Base-by-base conservation (phyloP, 2,888 invertebrate species). In the Acrobasis suavella region DNA sequence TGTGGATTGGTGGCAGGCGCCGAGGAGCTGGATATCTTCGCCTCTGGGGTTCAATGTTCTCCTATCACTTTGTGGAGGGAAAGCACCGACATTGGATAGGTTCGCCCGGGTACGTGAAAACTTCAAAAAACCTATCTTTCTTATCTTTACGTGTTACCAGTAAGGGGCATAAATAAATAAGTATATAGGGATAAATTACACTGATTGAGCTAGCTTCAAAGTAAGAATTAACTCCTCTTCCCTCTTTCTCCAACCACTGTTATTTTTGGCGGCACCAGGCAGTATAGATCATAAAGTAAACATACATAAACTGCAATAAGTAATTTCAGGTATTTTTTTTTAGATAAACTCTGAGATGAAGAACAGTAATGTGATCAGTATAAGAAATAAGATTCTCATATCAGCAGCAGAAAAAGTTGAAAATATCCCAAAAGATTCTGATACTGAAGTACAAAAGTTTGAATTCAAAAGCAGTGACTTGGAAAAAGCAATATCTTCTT, bases 11-110 rank as follows among this genome's bases (percentile, higher is more conserved):
- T n/a, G 12, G 22, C n/a, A 66, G 64, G 68, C 59, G 8, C 17
- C 56, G 22, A 50, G 65, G 50, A 68, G 65, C 58, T 76, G 75
- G 75, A 59, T 76, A n/a, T 64, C 66, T 0, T 74, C 72, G 6
- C 73, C 72, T 0, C 62, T 75, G 8, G 71, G 71, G 12, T 62
- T 66, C 22, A 72, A 72, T 52, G 8, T 69, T 2, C 66, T 75
- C 14, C 49, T 58, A 32, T 46, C 58, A 15, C 49, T 58, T 16
- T 32, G 58, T 49, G 49, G 49, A 15, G 8, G 42, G 22, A 58
- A 58, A 22, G 49, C 32, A 58, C 58, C 22, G 9, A 9, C 8
- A 6, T 16, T 49, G 22, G 49, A 58, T n/a, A 58, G 49, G 32
- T 58, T 22, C n/a, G 12, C 49, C 9, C 22, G 8, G 42, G 58